Conservation (phyloP, 2,888 invertebrate genomes). For the Brachyptera putata region DNA sequence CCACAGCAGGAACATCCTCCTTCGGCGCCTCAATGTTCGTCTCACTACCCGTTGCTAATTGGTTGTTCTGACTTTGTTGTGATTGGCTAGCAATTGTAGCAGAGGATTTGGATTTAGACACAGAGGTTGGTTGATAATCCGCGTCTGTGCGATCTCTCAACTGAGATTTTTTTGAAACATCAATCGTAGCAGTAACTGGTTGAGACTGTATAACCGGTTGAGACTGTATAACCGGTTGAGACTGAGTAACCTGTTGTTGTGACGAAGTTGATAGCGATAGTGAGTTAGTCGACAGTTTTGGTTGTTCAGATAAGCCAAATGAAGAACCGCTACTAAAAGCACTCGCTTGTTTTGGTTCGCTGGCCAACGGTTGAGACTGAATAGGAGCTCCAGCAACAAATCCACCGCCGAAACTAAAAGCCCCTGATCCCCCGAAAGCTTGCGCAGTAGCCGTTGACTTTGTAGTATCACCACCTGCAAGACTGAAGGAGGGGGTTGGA, state of each 20-base stretch:
- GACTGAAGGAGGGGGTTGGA: background rate
- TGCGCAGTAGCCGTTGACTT: background rate
- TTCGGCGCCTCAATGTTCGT: background rate
- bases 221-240: too few species aligned
- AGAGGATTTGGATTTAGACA: background rate
- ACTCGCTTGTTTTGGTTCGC: too few species aligned
- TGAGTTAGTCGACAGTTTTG: background rate
- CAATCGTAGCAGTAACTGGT: background rate
- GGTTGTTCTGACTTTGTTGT: slow-evolving; percentile 28
- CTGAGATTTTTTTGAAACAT: background rate
- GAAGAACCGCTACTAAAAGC: background rate
- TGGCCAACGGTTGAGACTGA: too few species aligned
- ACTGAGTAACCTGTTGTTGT: too few species aligned
- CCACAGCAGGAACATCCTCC: background rate
- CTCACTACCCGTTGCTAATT: slow-evolving; percentile 15
- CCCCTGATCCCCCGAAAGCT: background rate
- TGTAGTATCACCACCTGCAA: background rate
- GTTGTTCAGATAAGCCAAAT: too few species aligned
- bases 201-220: too few species aligned
- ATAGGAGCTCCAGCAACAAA: background rate
- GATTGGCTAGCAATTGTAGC: background rate
- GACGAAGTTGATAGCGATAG: background rate
- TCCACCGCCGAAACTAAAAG: background rate
- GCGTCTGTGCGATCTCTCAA: too few species aligned
- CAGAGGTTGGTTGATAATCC: background rate